Evolutionary conservation across 1,140 invertebrate genomes (phyloP), one percentile per base, ranked within the genome.

Genomic region (Drosophila cardini): DNA sequence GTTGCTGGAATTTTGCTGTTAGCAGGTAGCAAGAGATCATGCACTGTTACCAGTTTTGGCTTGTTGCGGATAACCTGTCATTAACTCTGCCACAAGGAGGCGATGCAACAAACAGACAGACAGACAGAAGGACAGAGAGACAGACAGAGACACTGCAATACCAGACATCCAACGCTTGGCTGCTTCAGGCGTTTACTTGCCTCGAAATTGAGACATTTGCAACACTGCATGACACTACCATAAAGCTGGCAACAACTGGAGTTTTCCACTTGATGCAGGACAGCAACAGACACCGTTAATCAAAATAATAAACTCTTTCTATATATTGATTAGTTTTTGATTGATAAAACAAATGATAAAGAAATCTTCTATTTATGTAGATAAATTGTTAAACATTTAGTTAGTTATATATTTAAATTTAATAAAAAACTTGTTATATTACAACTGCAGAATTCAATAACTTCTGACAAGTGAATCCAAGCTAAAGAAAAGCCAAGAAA

Each of bases 51-150:
- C 70, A 74, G 60, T 76, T 78, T 78, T 89, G 80, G 83, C 83
- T 83, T 89, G 76, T 89, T 79, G 79, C 36, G 76, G 69, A 79
- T 87, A 87, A 87, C 83, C 83, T 87, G 83, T 87, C 84, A 87
- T 87, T 87, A 87, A 76, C 84, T 76, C 34, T 52, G 61, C 57
- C 65, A 65, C 61, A 63, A 63, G 61, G 21, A 53, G 48, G 18
- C 48, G 5, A 26, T 53, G 72, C 68, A 72, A 53, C 71, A 73
- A 56, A 55, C 18, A 63, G 50, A 69, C 65, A 46, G 21, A 53
- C 46, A 61, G 21, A 7, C 26, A 13, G 52, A 26, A n/a, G n/a
- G 50, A 69, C 65, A 46, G 21, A 53, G 42, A 61, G 21, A 7
- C 26, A 13, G 52, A 26, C 21, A 50, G 64, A 48, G 34, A 58